These are phyloP conservation scores for Alethe castanea DNA, from an alignment of 2,113 vertebrate species.

Conservation along the genomic window DNA sequence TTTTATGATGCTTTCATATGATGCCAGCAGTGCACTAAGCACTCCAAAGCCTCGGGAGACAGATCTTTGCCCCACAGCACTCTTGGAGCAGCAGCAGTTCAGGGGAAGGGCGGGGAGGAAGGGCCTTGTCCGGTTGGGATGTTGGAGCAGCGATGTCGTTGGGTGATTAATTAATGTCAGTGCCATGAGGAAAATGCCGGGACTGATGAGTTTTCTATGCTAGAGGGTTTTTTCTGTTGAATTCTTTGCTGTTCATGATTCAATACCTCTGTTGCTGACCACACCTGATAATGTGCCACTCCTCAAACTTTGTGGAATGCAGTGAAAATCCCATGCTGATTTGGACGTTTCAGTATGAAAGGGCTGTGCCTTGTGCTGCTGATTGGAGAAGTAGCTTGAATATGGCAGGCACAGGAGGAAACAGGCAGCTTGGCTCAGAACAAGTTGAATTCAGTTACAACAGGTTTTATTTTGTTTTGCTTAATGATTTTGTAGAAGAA, in stretches of 20 bases:
- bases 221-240: not conserved
- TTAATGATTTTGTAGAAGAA: not conserved
- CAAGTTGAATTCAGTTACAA: not conserved
- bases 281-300: not conserved
- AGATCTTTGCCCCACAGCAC: not conserved
- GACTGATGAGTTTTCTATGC: not conserved
- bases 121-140: not conserved
- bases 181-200: not conserved
- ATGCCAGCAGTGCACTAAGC: not conserved
- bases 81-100: not conserved
- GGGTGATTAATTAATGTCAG: not conserved
- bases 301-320: not conserved
- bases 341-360: not conserved
- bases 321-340: not conserved
- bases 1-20: not conserved
- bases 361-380: not conserved
- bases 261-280: not conserved
- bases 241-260: not conserved
- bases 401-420: not conserved
- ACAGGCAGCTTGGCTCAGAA: not conserved
- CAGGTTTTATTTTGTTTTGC: not conserved
- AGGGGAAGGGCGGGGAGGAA: not conserved
- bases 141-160: not conserved
- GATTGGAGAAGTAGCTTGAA: not conserved
- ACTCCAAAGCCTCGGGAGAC: not conserved